Evolutionary conservation across 2,888 invertebrate genomes (phyloP).

Genomic region (Hymenopus coronatus): DNA sequence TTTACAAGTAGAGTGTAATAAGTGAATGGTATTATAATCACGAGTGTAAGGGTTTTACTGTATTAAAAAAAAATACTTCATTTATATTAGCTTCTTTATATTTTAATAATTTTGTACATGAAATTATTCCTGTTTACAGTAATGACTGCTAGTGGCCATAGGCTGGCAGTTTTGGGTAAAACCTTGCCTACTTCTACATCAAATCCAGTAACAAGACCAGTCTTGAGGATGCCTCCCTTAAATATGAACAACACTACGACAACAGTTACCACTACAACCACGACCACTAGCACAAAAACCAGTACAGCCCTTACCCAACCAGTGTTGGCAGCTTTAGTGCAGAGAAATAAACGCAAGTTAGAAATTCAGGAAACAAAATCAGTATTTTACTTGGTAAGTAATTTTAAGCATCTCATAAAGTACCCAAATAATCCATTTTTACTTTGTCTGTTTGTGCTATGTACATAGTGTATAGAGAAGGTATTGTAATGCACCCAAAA

Average conservation of each 20-base stretch:
- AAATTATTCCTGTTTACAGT: conserved; percentile 43
- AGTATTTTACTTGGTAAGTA: conserved; percentile 32
- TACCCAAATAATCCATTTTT: background rate
- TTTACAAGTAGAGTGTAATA: too few relatives aligned
- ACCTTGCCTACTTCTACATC: conserved; percentile 43
- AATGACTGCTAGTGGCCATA: conserved; percentile 55
- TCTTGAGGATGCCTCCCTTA: conserved; percentile 45
- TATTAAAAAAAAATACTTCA: too few relatives aligned
- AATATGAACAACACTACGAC: conserved; percentile 39
- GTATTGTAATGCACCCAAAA: too few relatives aligned
- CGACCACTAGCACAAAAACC: conserved; percentile 38
- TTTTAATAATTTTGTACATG: too few relatives aligned
- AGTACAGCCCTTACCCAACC: conserved; percentile 41
- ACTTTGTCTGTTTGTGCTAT: too few relatives aligned
- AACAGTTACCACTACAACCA: conserved; percentile 29
- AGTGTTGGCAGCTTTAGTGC: conserved; percentile 46
- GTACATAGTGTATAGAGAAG: too few relatives aligned
- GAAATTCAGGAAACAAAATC: background rate
- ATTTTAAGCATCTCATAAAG: background rate
- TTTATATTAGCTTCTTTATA: too few relatives aligned
- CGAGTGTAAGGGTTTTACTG: too few relatives aligned
- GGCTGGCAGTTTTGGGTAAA: conserved; percentile 54
- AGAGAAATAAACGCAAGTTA: conserved; percentile 28
- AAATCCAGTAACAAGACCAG: conserved; percentile 37
- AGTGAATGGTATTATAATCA: too few relatives aligned